Conservation (phyloP, 2,113 vertebrate genomes). For the Dasyurus viverrinus region DNA sequence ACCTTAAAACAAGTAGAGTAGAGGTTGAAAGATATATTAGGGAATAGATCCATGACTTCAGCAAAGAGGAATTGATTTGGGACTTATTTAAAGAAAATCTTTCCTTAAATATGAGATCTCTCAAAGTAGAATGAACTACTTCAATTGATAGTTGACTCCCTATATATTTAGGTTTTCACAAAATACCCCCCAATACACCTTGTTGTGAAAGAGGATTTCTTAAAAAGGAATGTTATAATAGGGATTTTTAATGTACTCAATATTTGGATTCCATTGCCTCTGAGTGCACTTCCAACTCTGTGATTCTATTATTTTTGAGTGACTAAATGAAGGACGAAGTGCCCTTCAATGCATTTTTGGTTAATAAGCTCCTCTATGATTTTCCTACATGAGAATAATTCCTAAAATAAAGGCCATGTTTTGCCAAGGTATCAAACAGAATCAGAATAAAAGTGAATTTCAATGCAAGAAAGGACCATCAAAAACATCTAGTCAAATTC, state of each 20-base stretch:
- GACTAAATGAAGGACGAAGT: neutral
- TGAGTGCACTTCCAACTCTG: neutral
- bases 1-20: neutral
- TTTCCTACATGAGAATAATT: neutral
- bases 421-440: neutral
- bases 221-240: neutral
- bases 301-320: neutral
- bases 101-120: neutral
- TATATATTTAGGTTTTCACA: neutral
- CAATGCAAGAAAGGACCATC: neutral
- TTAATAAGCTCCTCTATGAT: neutral
- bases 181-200: neutral
- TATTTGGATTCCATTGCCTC: neutral
- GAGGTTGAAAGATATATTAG: neutral
- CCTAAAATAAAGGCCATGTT: neutral
- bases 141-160: neutral
- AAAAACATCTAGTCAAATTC: neutral
- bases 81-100: neutral
- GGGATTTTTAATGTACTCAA: neutral
- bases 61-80: neutral
- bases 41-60: neutral
- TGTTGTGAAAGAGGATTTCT: neutral
- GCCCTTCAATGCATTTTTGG: neutral
- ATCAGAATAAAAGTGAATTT: too few relatives aligned
- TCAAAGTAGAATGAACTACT: neutral